Evolutionary conservation across 2,113 vertebrate genomes (phyloP).

Genomic region (Ictidomys tridecemlineatus): DNA sequence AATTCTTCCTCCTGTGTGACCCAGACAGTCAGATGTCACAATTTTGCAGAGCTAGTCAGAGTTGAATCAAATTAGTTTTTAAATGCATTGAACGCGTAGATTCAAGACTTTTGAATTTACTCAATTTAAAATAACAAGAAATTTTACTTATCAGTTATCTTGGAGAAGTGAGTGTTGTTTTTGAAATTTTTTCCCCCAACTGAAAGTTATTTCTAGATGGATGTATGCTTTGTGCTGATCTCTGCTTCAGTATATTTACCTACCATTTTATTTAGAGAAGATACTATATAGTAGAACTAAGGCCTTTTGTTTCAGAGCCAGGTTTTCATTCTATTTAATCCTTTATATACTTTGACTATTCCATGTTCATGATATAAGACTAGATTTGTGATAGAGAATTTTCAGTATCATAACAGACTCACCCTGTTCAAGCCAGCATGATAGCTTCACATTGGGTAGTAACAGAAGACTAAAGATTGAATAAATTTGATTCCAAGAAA

Average conservation of each 20-base stretch:
- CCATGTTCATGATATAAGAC: slow-evolving; percentile 34
- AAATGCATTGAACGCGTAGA: neutral
- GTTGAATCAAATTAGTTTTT: slow-evolving; percentile 15
- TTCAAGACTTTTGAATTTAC: slow-evolving; percentile 40
- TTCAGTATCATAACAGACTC: neutral
- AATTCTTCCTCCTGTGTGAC: neutral
- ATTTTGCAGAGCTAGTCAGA: neutral
- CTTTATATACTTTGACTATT: slow-evolving; percentile 27
- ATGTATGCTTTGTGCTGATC: slow-evolving; percentile 41
- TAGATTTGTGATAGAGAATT: neutral
- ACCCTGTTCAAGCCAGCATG: neutral
- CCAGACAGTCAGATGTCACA: rapidly evolving
- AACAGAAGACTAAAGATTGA: slow-evolving; percentile 30
- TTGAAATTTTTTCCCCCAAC: neutral
- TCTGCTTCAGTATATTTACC: slow-evolving; percentile 27
- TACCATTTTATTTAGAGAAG: slow-evolving; percentile 48
- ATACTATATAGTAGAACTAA: neutral
- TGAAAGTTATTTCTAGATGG: slow-evolving; percentile 56
- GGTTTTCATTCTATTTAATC: slow-evolving; percentile 31
- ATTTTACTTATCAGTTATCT: neutral
- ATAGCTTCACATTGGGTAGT: neutral
- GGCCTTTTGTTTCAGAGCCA: slow-evolving; percentile 23
- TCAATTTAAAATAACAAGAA: slow-evolving; percentile 45
- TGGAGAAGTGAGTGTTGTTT: slow-evolving; percentile 45
- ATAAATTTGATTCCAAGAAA: slow-evolving; percentile 4